These are phyloP conservation scores for Oryzias woworae DNA, from an alignment of 2,113 vertebrate species.

Conservation along the genomic window DNA sequence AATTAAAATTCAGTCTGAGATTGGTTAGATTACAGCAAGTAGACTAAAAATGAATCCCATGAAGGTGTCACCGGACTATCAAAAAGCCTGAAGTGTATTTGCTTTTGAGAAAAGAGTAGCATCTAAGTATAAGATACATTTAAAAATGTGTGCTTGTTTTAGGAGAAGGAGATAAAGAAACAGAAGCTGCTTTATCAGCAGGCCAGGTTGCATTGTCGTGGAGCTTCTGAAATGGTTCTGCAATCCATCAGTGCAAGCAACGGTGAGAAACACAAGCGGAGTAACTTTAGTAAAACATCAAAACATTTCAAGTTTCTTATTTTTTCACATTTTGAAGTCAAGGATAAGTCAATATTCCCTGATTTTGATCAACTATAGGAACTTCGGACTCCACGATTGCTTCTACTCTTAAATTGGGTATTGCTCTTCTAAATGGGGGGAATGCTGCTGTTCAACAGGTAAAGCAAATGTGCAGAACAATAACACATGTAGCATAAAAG, in stretches of 20 bases:
- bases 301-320: no score
- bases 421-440: constrained; percentile 91
- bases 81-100: no score
- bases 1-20: no score
- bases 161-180: constrained; percentile 98
- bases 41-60: no score
- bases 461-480: not conserved
- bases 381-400: constrained; percentile 86
- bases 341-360: not conserved
- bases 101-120: no score
- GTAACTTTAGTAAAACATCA: no score
- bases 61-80: no score
- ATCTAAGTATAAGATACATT: no score
- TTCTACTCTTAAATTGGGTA: constrained; percentile 89
- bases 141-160: constrained; percentile 11
- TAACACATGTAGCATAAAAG: not conserved
- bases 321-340: no score
- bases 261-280: constrained; percentile 71
- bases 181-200: constrained; percentile 94
- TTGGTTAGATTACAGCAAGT: no score
- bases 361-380: constrained; percentile 65
- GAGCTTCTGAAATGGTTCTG: constrained; percentile 93
- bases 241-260: constrained; percentile 91
- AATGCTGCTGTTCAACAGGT: constrained; percentile 93
- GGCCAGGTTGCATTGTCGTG: constrained; percentile 88